Evolutionary conservation across 30 jellyfish, hydroid and myxozoan genomes (phyloP).

Genomic region (Chironex yamaguchii): DNA sequence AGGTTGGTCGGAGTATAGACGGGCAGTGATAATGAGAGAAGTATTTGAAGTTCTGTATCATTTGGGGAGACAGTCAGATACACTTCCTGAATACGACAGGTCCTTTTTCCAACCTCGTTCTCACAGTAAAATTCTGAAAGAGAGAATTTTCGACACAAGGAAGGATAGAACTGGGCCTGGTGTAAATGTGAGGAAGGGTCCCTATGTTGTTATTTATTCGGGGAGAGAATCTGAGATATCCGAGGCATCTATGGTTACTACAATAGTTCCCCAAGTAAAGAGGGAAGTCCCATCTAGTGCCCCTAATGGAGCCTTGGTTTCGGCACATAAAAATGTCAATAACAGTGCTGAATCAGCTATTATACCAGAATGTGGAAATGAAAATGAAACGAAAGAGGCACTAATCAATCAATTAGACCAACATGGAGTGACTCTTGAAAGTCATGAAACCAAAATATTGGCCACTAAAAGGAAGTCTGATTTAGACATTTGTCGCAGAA

Average conservation of each 20-base stretch:
- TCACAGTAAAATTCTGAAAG: slow-evolving; percentile 68
- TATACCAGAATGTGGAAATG: not conserved
- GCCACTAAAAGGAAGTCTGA: not conserved
- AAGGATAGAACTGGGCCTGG: not conserved
- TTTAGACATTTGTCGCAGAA: not conserved
- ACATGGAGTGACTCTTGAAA: not conserved
- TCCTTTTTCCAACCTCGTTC: slow-evolving; percentile 67
- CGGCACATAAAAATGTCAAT: not conserved
- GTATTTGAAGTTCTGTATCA: slow-evolving; percentile 93
- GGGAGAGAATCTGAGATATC: not conserved
- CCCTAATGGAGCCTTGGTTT: not conserved
- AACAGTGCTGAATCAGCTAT: too few species aligned
- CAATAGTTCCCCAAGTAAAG: not conserved
- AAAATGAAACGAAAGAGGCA: too few species aligned
- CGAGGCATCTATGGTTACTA: not conserved
- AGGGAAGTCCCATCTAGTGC: not conserved
- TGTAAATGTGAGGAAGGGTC: not conserved
- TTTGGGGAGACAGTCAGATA: slow-evolving; percentile 59
- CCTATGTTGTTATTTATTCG: not conserved
- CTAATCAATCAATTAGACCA: not conserved
- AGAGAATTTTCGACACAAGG: slow-evolving; percentile 58
- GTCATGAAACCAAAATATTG: too few species aligned
- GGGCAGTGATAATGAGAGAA: slow-evolving; percentile 99
- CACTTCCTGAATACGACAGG: slow-evolving; percentile 76
- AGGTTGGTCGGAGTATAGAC: slow-evolving; percentile 99